These are phyloP conservation scores for Urechis unicinctus DNA, from an alignment of 2,888 invertebrate genomes.

Conservation along the genomic window DNA sequence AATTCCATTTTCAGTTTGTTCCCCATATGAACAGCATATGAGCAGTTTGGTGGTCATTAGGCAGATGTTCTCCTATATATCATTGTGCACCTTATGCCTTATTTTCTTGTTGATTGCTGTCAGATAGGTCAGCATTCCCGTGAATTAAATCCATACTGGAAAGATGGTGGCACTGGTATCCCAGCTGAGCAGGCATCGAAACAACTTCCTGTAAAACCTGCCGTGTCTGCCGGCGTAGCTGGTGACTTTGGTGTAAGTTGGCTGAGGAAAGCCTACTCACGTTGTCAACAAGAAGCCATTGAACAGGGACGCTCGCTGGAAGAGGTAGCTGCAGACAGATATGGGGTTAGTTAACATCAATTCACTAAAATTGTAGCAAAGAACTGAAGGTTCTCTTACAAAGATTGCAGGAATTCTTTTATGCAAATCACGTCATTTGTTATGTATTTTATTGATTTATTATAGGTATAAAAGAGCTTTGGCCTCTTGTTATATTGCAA, in stretches of 20 bases:
- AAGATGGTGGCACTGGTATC: conserved; percentile 77
- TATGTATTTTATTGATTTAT: background rate
- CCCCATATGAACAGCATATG: too few species aligned
- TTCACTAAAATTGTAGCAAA: background rate
- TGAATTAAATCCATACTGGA: conserved; percentile 91
- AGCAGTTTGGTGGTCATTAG: too few species aligned
- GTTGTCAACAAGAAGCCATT: conserved; percentile 57
- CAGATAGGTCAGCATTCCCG: conserved; percentile 64
- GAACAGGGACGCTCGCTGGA: conserved; percentile 56
- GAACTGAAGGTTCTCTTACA: background rate
- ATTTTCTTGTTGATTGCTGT: background rate
- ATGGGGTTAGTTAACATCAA: conserved; percentile 50
- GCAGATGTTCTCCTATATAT: background rate
- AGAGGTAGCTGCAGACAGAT: conserved; percentile 58
- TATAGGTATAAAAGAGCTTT: background rate
- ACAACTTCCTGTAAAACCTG: background rate
- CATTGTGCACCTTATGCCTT: background rate
- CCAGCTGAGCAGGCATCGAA: conserved; percentile 53
- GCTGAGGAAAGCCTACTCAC: conserved; percentile 55
- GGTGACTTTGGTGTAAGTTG: conserved; percentile 56
- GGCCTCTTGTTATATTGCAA: too few species aligned
- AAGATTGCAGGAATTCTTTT: background rate
- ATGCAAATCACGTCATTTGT: background rate
- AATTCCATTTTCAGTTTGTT: too few species aligned
- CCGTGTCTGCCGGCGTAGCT: conserved; percentile 29